Evolutionary conservation across 2,888 invertebrate genomes (phyloP), one percentile per base, ranked within the genome.

Genomic region (Microchrysa polita): DNA sequence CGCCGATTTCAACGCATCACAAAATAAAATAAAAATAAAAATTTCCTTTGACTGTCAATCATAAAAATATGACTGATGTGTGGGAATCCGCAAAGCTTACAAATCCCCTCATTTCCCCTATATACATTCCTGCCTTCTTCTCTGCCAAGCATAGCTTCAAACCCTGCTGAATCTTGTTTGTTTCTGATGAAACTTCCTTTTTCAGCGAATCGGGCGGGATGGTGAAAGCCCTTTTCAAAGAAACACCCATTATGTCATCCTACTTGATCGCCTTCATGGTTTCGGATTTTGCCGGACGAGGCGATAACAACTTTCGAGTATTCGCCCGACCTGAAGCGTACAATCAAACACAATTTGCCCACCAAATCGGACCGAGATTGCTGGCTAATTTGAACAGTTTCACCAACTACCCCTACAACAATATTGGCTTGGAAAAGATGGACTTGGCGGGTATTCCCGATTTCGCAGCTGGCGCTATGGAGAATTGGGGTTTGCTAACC

Each of bases 401-500:
- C 79, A 90, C 91, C 69, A 86, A 82, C 0, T 80, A 88, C n/a
- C 79, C 86, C 7, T 90, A 89, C 78, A 88, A 87, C 74, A 80
- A 81, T 0, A 82, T 85, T 5, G 87, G 87, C 1, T 85, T 92
- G 74, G 86, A 90, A 5, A 95, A 95, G 81, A 87, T 95, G 83
- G 93, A 95, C 80, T 90, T 95, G 80, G 90, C 94, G 14, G 95
- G 94, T 1, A 88, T 96, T 74, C 91, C 94, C 0, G 93, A 95
- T 81, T 95, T 95, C 82, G 88, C 88, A 61, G 91, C 92, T 76
- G 93, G 93, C 57, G 95, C 95, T 69, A 95, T 96, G 95, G 95
- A 95, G 82, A 96, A 96, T 82, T 96, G 95, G 95, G 96, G 95
- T 7, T 86, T 96, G 23, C 88, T 95, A 7, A 95, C 93, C 1